phyloP scores from a whole-genome alignment of 1,140 invertebrate species.

The Euura saliciscinereae region DNA sequence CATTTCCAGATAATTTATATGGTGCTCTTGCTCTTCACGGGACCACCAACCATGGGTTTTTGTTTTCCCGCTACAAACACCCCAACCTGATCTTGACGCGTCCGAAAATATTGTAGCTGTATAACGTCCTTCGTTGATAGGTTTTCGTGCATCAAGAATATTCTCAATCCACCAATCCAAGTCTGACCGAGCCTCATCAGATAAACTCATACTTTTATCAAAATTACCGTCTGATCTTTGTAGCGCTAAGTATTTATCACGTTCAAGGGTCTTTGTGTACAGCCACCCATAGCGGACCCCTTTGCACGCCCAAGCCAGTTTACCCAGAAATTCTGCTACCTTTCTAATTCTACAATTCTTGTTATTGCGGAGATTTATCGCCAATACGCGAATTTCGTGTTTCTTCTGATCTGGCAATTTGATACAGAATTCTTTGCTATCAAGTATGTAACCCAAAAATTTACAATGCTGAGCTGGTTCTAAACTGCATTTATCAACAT shows the following conservation, averaged over 20 bases:
- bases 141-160: background rate
- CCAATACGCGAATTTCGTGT: background rate
- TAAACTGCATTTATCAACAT: constrained; percentile 21
- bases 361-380: background rate
- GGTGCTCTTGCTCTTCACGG: background rate
- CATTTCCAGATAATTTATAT: background rate
- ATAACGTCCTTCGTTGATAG: background rate
- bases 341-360: constrained; percentile 13
- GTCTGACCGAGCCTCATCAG: background rate
- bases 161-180: constrained; percentile 19
- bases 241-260: constrained; percentile 18
- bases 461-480: background rate
- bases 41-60: constrained; percentile 20
- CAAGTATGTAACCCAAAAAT: constrained; percentile 10
- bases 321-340: constrained; percentile 10
- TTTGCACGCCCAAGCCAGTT: background rate
- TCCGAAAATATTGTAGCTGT: constrained; percentile 18
- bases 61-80: constrained; percentile 9
- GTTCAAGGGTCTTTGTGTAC: constrained; percentile 14
- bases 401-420: constrained; percentile 11
- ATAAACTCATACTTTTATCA: constrained; percentile 3
- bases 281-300: background rate
- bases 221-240: constrained; percentile 7
- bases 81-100: constrained; percentile 21
- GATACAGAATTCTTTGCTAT: background rate